Evolutionary conservation across 2,797 vertebrate genomes (phyloP).

Genomic region (Miichthys miiuy): DNA sequence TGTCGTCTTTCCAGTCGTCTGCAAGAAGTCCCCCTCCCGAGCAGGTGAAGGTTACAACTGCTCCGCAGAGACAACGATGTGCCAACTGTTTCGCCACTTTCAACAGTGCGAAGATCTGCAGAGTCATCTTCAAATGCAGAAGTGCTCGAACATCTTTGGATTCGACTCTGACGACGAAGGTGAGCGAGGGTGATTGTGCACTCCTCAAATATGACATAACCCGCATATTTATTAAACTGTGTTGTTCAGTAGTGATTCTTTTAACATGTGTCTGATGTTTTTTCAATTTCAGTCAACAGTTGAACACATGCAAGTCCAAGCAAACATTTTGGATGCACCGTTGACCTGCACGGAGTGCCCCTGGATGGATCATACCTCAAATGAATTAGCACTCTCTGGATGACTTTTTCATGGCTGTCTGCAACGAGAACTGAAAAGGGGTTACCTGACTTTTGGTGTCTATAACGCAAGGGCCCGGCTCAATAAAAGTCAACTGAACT

Average conservation of each 20-base stretch:
- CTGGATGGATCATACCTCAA: slow-evolving; percentile 37
- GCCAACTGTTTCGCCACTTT: slow-evolving; percentile 94
- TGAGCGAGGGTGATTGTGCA: slow-evolving; percentile 78
- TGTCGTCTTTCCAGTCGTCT: no score
- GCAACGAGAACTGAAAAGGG: background rate
- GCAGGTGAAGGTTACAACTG: accelerated
- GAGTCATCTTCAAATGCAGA: slow-evolving; percentile 90
- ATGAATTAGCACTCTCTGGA: slow-evolving; percentile 17
- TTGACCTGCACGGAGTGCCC: background rate
- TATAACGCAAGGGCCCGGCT: slow-evolving; percentile 13
- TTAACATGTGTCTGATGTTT: background rate
- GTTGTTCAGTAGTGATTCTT: background rate
- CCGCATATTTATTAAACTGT: no score
- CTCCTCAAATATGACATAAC: no score
- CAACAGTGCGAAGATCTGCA: slow-evolving; percentile 91
- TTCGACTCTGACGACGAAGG: slow-evolving; percentile 99
- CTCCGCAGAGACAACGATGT: slow-evolving; percentile 87
- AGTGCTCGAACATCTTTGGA: slow-evolving; percentile 95
- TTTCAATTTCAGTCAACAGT: slow-evolving; percentile 61
- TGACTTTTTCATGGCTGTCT: background rate
- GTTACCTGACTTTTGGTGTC: slow-evolving; percentile 19
- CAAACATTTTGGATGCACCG: slow-evolving; percentile 15
- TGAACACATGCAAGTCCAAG: slow-evolving; percentile 26
- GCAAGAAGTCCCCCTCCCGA: accelerated
- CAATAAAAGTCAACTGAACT: slow-evolving; percentile 46